A percentile compares a stretch with the other conserved stretches of the same genome.
These are phyloP conservation scores for Scaptomyza montana DNA, from an alignment of 1,140 invertebrate genomes.

Conservation along the genomic window DNA sequence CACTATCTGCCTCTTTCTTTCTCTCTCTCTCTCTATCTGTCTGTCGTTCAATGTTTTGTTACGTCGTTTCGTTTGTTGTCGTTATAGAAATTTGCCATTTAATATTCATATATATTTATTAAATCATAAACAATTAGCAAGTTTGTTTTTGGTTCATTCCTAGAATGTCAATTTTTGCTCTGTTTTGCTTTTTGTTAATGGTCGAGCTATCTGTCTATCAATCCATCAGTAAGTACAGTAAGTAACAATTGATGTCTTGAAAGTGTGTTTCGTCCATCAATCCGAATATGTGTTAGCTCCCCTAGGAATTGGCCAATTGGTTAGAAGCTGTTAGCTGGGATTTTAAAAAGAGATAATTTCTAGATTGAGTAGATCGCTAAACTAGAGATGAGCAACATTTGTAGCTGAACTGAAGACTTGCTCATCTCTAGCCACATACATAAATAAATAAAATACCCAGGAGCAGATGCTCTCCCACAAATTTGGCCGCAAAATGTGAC, in stretches of 20 bases:
- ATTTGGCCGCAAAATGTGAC: slow-evolving; percentile 29
- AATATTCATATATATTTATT: slow-evolving; percentile 25
- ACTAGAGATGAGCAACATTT: too few species aligned
- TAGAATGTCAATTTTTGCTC: slow-evolving; percentile 41
- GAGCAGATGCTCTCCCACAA: slow-evolving; percentile 5
- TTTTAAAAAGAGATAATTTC: background rate
- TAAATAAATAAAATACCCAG: background rate
- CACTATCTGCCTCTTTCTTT: background rate
- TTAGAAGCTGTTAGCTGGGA: background rate
- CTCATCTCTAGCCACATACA: slow-evolving; percentile 19
- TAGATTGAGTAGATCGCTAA: slow-evolving; percentile 61
- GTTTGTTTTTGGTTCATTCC: slow-evolving; percentile 37
- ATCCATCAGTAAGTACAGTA: slow-evolving; percentile 48
- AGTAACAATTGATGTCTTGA: slow-evolving; percentile 22
- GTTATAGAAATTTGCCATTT: slow-evolving; percentile 25
- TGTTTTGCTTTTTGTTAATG: slow-evolving; percentile 34
- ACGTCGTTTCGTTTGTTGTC: background rate
- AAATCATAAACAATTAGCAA: slow-evolving; percentile 13
- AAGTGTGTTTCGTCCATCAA: background rate
- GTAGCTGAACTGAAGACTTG: background rate
- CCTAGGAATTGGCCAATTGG: background rate
- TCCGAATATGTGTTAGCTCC: slow-evolving; percentile 15
- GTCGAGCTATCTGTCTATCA: slow-evolving; percentile 12
- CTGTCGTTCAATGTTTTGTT: slow-evolving; percentile 60
- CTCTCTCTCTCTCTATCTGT: slow-evolving; percentile 38